Percentiles rank a stretch among this genome's conserved stretches.
Conservation (phyloP, 1,140 invertebrate genomes). For the Pachyrhynchus sulphureomaculatus region DNA sequence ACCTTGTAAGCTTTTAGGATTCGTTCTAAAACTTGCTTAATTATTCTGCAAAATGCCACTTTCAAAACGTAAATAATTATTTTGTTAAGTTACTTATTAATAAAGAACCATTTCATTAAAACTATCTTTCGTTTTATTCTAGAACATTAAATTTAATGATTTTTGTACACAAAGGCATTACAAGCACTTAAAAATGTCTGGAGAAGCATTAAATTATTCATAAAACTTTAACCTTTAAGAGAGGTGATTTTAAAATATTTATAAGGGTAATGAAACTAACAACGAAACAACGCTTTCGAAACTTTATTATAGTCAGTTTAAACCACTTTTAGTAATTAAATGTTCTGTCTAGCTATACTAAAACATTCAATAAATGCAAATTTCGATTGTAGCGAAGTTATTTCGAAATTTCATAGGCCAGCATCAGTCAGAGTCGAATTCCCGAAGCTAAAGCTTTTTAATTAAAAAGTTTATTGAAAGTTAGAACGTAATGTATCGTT, state of each 20-base stretch:
- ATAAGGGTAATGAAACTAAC: slow-evolving; percentile 11
- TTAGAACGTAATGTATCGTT: slow-evolving; percentile 2
- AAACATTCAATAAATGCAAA: slow-evolving; percentile 28
- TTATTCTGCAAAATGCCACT: no score
- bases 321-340: slow-evolving; percentile 28
- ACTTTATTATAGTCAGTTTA: slow-evolving; percentile 10
- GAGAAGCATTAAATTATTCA: slow-evolving; percentile 20
- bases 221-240: slow-evolving; percentile 11
- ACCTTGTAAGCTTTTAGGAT: no score
- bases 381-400: slow-evolving; percentile 23
- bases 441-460: slow-evolving; percentile 1
- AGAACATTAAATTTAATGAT: no score
- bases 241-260: background rate
- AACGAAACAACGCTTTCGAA: background rate
- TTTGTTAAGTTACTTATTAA: no score
- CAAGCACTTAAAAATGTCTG: no score
- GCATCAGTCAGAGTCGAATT: slow-evolving; percentile 16
- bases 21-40: no score
- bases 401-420: slow-evolving; percentile 20
- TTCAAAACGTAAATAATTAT: no score
- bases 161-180: no score
- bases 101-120: no score
- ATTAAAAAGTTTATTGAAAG: slow-evolving; percentile 21
- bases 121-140: no score
- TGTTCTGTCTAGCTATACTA: slow-evolving; percentile 12